phyloP scores from a whole-genome alignment of 1,140 invertebrate genomes.

The Hylaeus volcanicus region DNA sequence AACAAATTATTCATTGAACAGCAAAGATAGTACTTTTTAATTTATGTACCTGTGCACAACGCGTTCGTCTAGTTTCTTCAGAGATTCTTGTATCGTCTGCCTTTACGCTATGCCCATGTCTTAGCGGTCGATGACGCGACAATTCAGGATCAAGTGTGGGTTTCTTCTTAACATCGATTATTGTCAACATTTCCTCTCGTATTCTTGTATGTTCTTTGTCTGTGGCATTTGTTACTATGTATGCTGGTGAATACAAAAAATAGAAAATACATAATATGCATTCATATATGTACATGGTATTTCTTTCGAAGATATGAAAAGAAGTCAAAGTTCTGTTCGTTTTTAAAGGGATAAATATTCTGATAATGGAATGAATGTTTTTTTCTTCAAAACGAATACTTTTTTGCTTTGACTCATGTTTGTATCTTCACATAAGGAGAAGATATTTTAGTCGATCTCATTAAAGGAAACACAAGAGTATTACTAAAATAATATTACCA shows the following conservation, averaged over 20 bases:
- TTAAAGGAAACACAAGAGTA: background rate
- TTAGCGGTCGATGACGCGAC: constrained; percentile 67
- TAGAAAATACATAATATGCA: constrained; percentile 5
- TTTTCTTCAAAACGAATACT: too few species aligned
- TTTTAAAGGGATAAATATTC: too few species aligned
- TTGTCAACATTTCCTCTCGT: constrained; percentile 74
- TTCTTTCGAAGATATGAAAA: too few species aligned
- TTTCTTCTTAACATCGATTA: constrained; percentile 69
- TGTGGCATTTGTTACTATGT: constrained; percentile 69
- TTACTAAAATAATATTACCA: constrained; percentile 15
- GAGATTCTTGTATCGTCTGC: constrained; percentile 69
- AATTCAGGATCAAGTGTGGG: constrained; percentile 70
- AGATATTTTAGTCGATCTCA: too few species aligned
- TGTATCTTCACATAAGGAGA: too few species aligned
- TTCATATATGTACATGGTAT: constrained; percentile 9
- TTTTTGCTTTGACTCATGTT: too few species aligned
- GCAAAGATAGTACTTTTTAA: background rate
- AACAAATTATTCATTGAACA: constrained; percentile 21
- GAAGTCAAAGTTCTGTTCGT: too few species aligned
- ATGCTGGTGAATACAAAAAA: constrained; percentile 59
- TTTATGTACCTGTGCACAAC: constrained; percentile 72
- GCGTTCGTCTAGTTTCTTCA: constrained; percentile 75
- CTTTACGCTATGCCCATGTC: constrained; percentile 58
- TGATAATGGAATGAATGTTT: too few species aligned
- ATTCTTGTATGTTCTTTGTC: constrained; percentile 63